Evolutionary conservation across 2,888 invertebrate genomes (phyloP), one percentile per base, ranked within the genome.

Genomic region (Mactromeris polynyma): DNA sequence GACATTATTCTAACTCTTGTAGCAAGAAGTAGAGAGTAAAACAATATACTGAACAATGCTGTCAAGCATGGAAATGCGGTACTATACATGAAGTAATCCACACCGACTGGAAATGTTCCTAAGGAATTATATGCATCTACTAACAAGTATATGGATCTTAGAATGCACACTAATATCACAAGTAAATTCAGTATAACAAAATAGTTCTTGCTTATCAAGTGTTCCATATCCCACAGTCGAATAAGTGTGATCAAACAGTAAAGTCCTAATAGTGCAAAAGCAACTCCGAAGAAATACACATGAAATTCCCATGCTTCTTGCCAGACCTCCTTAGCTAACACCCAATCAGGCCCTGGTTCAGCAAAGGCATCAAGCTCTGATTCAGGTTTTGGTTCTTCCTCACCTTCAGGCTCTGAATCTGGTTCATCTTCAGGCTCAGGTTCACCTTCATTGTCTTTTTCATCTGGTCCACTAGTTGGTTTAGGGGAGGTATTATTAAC

Each of bases 81-180:
- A 96, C 98, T 98, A 91, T 98, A 97, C 64, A 99, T 97, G 82
- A 99, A 98, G 95, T 98, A 98, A 84, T 98, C 98, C 51, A 98
- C 69, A 19, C 95, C 98, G 89, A 98, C 96, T 88, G 98, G 98
- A 96, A 99, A 97, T 0, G 98, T 98, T 90, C 97, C 97, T 90
- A 98, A 98, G n/a, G 98, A 98, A 96, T 99, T 99, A 96, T 99
- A 99, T 0, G 98, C 98, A 97, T 99, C 99, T 96, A 98, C 98
- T 94, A 98, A 98, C 94, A 99, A 97, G 96, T 98, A 99, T 94
- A 98, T 98, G 94, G 98, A 98, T 82, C 96, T 92, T n/a, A 95
- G 97, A 31, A 98, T 97, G 96, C 99, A 98, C 77, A 99, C 98
- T 19, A 98, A 97, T 17, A 98, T 98, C 86, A 99, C 97, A 93